phyloP scores from a whole-genome alignment of 2,888 invertebrate species.

The Drosophila fulvimacula region DNA sequence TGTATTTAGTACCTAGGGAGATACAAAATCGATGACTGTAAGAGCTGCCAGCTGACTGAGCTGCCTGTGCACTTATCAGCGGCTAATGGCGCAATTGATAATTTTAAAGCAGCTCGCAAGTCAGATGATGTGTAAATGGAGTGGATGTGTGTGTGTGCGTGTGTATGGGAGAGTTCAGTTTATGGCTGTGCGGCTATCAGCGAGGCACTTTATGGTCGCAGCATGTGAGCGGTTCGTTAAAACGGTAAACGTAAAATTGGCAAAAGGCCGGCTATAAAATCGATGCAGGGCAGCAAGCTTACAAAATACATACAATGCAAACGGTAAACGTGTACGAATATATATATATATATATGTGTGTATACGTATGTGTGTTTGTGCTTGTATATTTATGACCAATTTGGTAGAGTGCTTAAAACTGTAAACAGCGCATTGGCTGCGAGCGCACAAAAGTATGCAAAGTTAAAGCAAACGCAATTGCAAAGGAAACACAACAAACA shows the following conservation, averaged over 20 bases:
- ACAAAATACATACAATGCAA: constrained; percentile 24
- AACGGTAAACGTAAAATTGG: constrained; percentile 64
- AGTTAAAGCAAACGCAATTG: constrained; percentile 56
- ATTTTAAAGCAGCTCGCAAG: constrained; percentile 56
- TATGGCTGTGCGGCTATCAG: constrained; percentile 55
- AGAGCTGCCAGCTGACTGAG: constrained; percentile 19
- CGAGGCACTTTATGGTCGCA: constrained; percentile 48
- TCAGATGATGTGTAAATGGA: constrained; percentile 70
- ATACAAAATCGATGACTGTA: constrained; percentile 29
- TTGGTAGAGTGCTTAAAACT: constrained; percentile 75
- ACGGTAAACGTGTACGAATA: constrained; percentile 6
- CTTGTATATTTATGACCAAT: constrained; percentile 72
- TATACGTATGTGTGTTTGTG: constrained; percentile 10
- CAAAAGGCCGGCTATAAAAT: constrained; percentile 66
- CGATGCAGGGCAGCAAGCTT: constrained; percentile 57
- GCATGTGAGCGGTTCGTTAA: constrained; percentile 66
- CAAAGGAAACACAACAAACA: constrained; percentile 40
- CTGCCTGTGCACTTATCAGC: constrained; percentile 46
- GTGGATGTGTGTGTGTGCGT: constrained; percentile 9
- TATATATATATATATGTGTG: neutral
- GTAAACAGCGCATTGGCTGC: constrained; percentile 52
- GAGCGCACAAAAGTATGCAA: constrained; percentile 65
- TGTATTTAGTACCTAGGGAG: constrained; percentile 1
- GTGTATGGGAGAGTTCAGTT: constrained; percentile 28
- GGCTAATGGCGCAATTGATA: constrained; percentile 70